These are phyloP conservation scores for Hydractinia symbiolongicarpus DNA, from an alignment of 30 jellyfish, hydroid and myxozoan genomes.

Conservation along the genomic window DNA sequence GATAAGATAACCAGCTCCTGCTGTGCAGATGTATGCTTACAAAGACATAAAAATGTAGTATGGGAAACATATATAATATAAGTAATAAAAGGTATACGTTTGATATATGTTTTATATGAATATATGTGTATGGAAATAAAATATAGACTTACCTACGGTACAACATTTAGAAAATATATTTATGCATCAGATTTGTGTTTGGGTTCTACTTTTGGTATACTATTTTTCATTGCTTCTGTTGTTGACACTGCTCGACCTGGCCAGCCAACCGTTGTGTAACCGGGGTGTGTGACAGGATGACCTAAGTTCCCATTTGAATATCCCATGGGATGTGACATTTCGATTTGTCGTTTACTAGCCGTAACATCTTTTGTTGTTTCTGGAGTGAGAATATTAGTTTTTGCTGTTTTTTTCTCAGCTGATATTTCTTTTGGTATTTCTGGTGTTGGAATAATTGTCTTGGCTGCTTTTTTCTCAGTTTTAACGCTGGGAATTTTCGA, in stretches of 20 bases:
- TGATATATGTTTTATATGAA: too few species aligned
- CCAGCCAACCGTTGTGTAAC: constrained; percentile 91
- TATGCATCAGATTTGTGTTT: not conserved
- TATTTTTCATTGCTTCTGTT: constrained; percentile 34
- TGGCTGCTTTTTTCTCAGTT: constrained; percentile 1
- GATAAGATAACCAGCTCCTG: too few species aligned
- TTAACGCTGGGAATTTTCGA: constrained; percentile 31
- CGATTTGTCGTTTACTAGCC: constrained; percentile 40
- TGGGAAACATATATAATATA: too few species aligned
- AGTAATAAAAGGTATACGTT: too few species aligned
- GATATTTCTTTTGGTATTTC: constrained; percentile 33
- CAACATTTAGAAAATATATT: not conserved
- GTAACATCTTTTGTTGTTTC: constrained; percentile 43
- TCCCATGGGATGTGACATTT: constrained; percentile 6
- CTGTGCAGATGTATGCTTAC: too few species aligned
- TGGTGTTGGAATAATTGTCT: constrained; percentile 54
- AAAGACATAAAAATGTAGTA: too few species aligned
- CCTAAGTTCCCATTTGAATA: constrained; percentile 36
- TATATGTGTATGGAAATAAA: too few species aligned
- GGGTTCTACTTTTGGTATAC: constrained; percentile 1
- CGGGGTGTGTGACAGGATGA: constrained; percentile 98
- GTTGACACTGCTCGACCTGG: constrained; percentile 96
- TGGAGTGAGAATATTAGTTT: constrained; percentile 53
- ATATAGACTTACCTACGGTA: too few species aligned
- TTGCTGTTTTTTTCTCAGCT: constrained; percentile 14